Evolutionary conservation across 2,888 invertebrate species (phyloP).

Genomic region (Volucella inanis): DNA sequence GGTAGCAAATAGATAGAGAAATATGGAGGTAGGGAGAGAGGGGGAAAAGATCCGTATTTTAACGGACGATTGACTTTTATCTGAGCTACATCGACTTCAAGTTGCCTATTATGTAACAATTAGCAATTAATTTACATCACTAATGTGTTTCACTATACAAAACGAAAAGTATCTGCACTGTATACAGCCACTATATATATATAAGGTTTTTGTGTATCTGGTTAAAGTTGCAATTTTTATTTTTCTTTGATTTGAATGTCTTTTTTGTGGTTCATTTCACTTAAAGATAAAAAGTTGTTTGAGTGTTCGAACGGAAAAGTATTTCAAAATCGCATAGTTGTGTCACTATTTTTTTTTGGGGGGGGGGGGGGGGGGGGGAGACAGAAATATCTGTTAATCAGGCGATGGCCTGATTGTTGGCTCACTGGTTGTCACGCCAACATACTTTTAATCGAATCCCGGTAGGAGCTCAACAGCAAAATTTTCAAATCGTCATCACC

Average conservation of each 20-base stretch:
- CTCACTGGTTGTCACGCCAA: no score
- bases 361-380: background rate
- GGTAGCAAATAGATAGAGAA: background rate
- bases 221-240: constrained; percentile 30
- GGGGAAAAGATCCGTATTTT: constrained; percentile 12
- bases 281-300: constrained; percentile 11
- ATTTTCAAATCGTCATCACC: no score
- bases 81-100: constrained; percentile 38
- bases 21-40: background rate
- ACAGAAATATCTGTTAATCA: no score
- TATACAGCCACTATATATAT: background rate
- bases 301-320: background rate
- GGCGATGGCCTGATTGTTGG: no score
- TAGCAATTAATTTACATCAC: constrained; percentile 64
- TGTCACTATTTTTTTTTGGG: background rate
- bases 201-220: no score
- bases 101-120: constrained; percentile 62
- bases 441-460: no score
- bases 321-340: constrained; percentile 19
- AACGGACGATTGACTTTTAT: constrained; percentile 58
- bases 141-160: constrained; percentile 48
- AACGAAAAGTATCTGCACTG: constrained; percentile 5
- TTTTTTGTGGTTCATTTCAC: constrained; percentile 30
- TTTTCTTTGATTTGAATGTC: constrained; percentile 2
- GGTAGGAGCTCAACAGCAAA: no score